A percentile compares a stretch with the other conserved stretches of the same genome.
Conservation (phyloP, 2,888 invertebrate genomes). For the Cheilosia impressa region DNA sequence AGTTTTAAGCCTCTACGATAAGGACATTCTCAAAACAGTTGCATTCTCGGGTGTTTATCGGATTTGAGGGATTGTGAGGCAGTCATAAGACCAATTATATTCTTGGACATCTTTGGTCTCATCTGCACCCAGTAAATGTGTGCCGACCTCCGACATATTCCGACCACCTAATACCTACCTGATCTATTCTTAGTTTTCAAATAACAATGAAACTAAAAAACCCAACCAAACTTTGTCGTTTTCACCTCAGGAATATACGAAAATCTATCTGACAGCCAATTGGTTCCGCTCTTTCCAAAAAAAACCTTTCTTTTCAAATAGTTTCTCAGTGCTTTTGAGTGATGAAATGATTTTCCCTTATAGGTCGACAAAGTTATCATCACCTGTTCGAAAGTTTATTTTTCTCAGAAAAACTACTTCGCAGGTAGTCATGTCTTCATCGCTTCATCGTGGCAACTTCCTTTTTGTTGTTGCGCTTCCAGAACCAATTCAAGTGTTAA, state of each 20-base stretch:
- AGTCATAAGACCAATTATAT: no score
- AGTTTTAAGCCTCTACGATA: no score
- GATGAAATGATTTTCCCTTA: conserved; percentile 1
- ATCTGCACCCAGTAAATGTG: no score
- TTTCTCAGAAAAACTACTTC: conserved; percentile 19
- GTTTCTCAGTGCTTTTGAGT: conserved; percentile 7
- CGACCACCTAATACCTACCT: no score
- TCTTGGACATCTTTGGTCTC: no score
- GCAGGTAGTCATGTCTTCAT: background rate
- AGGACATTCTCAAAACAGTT: no score
- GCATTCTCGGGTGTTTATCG: no score
- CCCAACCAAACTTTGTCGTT: background rate
- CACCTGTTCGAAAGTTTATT: conserved; percentile 40
- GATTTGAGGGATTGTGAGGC: no score
- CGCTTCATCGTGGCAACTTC: background rate
- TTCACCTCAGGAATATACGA: background rate
- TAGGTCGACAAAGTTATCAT: background rate
- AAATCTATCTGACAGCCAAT: conserved; percentile 17
- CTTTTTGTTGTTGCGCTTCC: background rate
- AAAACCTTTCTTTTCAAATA: background rate
- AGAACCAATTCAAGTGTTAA: conserved; percentile 27
- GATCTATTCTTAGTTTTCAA: background rate
- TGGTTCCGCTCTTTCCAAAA: background rate
- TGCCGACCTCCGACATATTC: no score
- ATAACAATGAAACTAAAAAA: background rate